Conservation (phyloP, 2,113 vertebrate species). For the Grantiella picta region DNA sequence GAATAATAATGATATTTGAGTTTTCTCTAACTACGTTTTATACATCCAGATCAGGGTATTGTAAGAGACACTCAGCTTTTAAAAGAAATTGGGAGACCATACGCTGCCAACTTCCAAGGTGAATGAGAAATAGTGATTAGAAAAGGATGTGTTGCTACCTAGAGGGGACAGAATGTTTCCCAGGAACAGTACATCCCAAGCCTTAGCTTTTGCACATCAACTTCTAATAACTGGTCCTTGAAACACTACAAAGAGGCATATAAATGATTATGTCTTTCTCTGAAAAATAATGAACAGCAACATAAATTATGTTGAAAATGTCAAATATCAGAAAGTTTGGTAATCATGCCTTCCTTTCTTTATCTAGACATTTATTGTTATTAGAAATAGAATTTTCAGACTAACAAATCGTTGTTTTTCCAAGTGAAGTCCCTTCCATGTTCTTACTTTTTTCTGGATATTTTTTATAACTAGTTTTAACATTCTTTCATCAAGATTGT, state of each 20-base stretch:
- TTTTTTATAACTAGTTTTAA: neutral
- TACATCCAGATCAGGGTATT: neutral
- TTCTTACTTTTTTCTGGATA: neutral
- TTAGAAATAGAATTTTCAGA: neutral
- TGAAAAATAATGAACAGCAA: neutral
- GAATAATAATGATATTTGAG: neutral
- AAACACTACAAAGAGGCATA: neutral
- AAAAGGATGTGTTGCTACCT: neutral
- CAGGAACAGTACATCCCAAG: neutral
- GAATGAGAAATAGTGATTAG: neutral
- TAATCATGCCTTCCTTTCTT: neutral
- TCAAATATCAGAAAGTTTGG: neutral
- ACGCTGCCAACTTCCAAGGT: neutral
- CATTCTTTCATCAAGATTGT: neutral
- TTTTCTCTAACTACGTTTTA: neutral
- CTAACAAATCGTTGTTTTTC: neutral
- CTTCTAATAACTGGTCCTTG: neutral
- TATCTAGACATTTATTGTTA: neutral
- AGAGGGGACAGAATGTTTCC: neutral
- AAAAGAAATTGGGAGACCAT: neutral
- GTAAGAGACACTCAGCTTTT: neutral
- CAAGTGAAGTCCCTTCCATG: neutral
- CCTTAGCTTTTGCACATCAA: neutral
- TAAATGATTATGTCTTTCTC: neutral
- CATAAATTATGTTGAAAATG: neutral